These are phyloP conservation scores for Tiliqua scincoides DNA, from an alignment of 2,113 vertebrate genomes.

Conservation along the genomic window DNA sequence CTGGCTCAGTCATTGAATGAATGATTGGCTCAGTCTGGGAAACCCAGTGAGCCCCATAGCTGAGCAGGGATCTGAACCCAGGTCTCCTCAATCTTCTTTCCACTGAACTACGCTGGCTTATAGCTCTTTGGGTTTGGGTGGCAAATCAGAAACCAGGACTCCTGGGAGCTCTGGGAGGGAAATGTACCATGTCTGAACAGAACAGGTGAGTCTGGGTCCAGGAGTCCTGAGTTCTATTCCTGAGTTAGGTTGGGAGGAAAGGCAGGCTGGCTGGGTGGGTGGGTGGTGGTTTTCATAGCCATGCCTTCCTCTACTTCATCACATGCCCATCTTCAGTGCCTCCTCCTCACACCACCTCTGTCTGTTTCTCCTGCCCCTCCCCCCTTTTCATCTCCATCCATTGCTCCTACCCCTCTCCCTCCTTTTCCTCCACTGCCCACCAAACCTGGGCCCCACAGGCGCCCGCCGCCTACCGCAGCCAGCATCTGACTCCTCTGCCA, in stretches of 20 bases:
- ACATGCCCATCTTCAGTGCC: constrained; percentile 19
- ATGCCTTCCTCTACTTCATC: constrained; percentile 12
- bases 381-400: constrained; percentile 71
- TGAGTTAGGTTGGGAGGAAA: neutral
- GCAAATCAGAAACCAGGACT: neutral
- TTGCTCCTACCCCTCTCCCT: constrained; percentile 57
- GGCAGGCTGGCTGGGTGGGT: neutral
- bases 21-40: neutral
- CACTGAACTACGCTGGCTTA: neutral
- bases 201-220: neutral
- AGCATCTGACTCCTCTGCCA: constrained; percentile 66
- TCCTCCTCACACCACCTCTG: constrained; percentile 35
- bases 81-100: neutral
- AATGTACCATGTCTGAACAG: neutral
- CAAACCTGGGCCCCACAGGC: constrained; percentile 69
- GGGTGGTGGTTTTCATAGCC: neutral
- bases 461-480: constrained; percentile 77
- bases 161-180: neutral
- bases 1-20: no score
- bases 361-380: constrained; percentile 67
- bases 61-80: neutral
- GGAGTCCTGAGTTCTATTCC: neutral
- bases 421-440: constrained; percentile 75
- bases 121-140: neutral
- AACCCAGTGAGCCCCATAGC: neutral